Evolutionary conservation across 1,140 invertebrate genomes (phyloP).

Genomic region (Calycopis cecrops): DNA sequence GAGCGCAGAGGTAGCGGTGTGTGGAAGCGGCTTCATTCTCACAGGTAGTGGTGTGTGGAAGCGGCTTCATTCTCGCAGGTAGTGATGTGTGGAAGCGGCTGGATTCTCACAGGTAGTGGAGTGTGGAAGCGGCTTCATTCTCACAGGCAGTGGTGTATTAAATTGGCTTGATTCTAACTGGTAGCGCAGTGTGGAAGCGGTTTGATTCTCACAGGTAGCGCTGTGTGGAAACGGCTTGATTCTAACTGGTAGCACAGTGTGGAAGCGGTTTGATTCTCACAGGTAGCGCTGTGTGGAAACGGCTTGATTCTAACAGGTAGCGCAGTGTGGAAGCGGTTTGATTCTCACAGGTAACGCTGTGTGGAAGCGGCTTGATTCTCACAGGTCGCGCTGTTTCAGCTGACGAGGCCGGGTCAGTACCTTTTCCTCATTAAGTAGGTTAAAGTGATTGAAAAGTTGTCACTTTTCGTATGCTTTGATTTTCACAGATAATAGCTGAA

Average conservation of each 20-base stretch:
- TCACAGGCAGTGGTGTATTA: too few relatives aligned
- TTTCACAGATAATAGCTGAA: too few relatives aligned
- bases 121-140: constrained; percentile 8
- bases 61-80: neutral
- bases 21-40: constrained; percentile 7
- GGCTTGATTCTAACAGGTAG: too few relatives aligned
- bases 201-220: neutral
- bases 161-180: neutral
- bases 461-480: neutral
- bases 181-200: too few relatives aligned
- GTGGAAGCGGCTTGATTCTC: too few relatives aligned
- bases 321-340: too few relatives aligned
- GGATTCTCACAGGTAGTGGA: neutral
- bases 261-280: neutral
- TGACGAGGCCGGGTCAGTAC: neutral
- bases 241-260: too few relatives aligned
- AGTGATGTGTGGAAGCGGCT: constrained; percentile 9
- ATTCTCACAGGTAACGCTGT: too few relatives aligned
- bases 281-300: too few relatives aligned
- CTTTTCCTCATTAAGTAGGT: neutral
- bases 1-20: neutral
- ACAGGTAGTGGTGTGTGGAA: constrained; percentile 12
- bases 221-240: neutral
- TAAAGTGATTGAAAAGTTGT: neutral
- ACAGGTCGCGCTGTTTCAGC: too few relatives aligned